These are phyloP conservation scores for Diplodus puntazzo DNA, from an alignment of 2,797 vertebrate species.

Conservation along the genomic window DNA sequence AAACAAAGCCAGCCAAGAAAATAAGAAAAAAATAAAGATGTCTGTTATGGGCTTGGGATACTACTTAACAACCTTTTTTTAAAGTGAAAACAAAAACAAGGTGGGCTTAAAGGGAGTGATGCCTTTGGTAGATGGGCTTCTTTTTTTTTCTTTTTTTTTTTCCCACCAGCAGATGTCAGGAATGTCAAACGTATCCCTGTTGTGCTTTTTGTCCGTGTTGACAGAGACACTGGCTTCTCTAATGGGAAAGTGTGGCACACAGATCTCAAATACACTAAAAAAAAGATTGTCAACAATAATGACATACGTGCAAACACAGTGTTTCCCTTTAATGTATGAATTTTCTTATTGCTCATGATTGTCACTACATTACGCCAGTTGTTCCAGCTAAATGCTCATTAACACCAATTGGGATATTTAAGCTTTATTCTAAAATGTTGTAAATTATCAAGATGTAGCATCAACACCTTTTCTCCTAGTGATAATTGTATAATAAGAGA, in stretches of 20 bases:
- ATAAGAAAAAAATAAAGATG: too few species aligned
- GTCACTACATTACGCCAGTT: too few species aligned
- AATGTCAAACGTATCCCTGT: constrained; percentile 42
- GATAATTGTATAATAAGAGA: background rate
- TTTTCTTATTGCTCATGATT: too few species aligned
- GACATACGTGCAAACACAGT: too few species aligned
- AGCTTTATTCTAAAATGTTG: background rate
- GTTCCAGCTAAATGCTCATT: background rate
- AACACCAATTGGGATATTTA: background rate
- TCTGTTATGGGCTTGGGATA: background rate
- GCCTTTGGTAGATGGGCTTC: background rate
- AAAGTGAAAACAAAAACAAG: constrained; percentile 4
- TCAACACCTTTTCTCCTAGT: background rate
- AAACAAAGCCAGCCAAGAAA: constrained; percentile 19
- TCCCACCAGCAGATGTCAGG: constrained; percentile 74
- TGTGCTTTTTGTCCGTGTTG: background rate
- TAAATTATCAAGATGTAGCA: background rate
- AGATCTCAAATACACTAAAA: background rate
- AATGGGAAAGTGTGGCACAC: background rate
- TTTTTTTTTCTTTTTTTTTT: background rate
- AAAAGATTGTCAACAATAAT: too few species aligned
- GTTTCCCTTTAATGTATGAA: too few species aligned
- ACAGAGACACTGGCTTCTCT: background rate
- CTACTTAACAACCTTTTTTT: background rate
- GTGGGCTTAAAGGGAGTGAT: background rate